Evolutionary conservation across 2,888 invertebrate genomes (phyloP).

Genomic region (Philaethria dido): DNA sequence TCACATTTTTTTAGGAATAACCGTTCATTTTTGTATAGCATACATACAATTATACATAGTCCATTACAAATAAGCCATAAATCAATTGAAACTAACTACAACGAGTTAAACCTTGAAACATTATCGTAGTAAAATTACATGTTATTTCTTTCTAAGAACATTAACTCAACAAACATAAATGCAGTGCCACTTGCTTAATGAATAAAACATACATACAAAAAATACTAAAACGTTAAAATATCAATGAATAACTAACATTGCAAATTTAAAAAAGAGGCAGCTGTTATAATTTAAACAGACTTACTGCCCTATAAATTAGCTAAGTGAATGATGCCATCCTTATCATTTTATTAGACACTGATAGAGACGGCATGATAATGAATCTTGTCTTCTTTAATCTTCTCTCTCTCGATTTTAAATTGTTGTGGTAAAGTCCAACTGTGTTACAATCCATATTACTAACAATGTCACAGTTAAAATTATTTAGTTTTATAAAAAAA

Average conservation of each 20-base stretch:
- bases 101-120: background rate
- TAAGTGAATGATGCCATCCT: background rate
- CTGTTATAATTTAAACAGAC: background rate
- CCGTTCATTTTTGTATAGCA: background rate
- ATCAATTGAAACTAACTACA: background rate
- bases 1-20: background rate
- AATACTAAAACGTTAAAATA: background rate
- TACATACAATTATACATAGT: background rate
- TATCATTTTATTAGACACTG: background rate
- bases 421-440: no score
- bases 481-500: no score
- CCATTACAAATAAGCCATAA: background rate
- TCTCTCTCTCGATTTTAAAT: no score
- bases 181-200: background rate
- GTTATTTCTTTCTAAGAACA: background rate
- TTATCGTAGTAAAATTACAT: background rate
- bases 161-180: conserved; percentile 3
- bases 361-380: background rate
- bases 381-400: no score
- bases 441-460: no score
- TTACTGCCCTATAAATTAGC: background rate
- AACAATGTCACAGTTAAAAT: no score
- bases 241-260: no score
- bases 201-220: conserved; percentile 3
- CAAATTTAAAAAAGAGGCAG: background rate